Conservation (phyloP, 2,797 vertebrate genomes). For the Hyperoplus immaculatus region DNA sequence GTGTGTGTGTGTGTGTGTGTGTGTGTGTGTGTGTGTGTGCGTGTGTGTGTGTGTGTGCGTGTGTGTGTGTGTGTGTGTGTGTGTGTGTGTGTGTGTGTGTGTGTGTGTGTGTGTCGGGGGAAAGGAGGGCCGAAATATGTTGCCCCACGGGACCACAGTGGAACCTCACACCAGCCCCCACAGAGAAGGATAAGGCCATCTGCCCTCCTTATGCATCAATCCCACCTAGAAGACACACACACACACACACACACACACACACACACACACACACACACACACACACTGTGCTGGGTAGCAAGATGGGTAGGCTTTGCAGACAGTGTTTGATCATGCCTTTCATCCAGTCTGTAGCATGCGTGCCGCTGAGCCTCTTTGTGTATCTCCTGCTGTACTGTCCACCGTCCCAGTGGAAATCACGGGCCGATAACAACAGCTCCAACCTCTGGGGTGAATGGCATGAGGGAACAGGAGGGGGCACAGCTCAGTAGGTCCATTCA, state of each 20-base stretch:
- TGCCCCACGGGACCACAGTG: constrained; percentile 78
- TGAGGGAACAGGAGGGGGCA: not conserved
- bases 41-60: not conserved
- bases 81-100: constrained; percentile 31
- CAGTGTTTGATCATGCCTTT: constrained; percentile 82
- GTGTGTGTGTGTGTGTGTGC: not conserved
- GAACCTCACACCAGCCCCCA: constrained; percentile 85
- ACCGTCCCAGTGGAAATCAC: constrained; percentile 70
- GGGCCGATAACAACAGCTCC: constrained; percentile 59
- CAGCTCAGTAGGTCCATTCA: constrained; percentile 56
- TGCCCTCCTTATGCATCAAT: constrained; percentile 78
- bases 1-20: constrained; percentile 10
- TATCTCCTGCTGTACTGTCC: constrained; percentile 60
- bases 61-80: constrained; percentile 32
- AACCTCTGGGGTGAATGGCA: constrained; percentile 60
- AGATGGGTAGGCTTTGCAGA: constrained; percentile 79
- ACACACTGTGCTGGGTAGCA: constrained; percentile 52
- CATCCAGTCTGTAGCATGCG: constrained; percentile 73
- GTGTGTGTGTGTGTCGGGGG: constrained; percentile 42
- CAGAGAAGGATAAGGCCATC: constrained; percentile 85
- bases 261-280: constrained; percentile 38
- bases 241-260: constrained; percentile 49
- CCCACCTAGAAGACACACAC: constrained; percentile 70
- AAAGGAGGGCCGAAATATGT: constrained; percentile 63
- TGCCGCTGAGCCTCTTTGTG: constrained; percentile 58